These are phyloP conservation scores for Colletes latitarsis DNA, from an alignment of 1,140 invertebrate genomes.

Conservation along the genomic window DNA sequence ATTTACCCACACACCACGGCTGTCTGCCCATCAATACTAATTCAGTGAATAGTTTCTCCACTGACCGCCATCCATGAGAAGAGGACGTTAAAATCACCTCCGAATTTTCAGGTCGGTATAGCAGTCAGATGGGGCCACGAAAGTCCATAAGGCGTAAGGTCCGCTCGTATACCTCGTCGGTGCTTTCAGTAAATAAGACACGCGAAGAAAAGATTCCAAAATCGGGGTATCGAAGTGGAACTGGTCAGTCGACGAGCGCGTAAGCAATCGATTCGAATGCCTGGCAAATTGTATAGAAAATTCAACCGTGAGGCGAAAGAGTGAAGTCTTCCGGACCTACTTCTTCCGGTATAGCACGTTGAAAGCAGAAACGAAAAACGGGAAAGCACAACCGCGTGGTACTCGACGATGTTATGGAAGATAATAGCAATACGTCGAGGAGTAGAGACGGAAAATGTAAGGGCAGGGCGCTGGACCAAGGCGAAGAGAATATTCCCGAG, in stretches of 20 bases:
- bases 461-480: background rate
- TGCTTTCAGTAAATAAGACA: background rate
- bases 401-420: background rate
- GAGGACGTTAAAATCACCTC: no score
- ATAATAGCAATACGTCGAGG: background rate
- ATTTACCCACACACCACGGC: no score
- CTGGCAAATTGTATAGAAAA: background rate
- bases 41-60: no score
- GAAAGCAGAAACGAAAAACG: background rate
- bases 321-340: background rate
- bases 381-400: background rate
- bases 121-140: no score
- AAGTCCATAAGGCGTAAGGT: no score
- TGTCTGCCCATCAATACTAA: no score
- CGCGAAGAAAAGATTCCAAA: background rate
- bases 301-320: background rate
- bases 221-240: background rate
- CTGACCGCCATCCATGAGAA: no score
- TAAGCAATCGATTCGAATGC: background rate
- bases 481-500: slow-evolving; percentile 52
- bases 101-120: no score
- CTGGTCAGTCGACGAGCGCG: no score
- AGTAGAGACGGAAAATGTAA: background rate
- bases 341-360: no score
- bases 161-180: no score